Base-by-base conservation (phyloP, 1,140 invertebrate species). In the Aradophagus sp. region DNA sequence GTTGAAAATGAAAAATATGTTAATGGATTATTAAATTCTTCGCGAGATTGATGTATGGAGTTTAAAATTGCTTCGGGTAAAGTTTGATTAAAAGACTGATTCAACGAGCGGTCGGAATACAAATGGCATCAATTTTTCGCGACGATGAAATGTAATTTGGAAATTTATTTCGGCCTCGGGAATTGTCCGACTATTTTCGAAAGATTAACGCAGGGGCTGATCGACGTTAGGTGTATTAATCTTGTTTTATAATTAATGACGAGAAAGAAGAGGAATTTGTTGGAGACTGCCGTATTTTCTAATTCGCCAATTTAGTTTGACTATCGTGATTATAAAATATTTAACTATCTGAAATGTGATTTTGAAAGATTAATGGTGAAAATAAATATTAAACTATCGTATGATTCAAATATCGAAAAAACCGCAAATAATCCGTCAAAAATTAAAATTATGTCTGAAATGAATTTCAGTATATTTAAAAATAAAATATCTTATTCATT, bases 11-110 rank as follows among this genome's bases (percentile, higher is more conserved):
- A 35, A 52, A 59, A 44, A 62, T 44, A 53, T 62, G 23, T 65
- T 65, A 65, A 65, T 53, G 29, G 19, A 35, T 35, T 52, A 50
- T 52, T 45, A 52, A 45, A 62, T 20, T 39, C 47, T 14, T 36
- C 29, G 52, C 47, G 39, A 29, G 47, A 44, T 44, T 62, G 58
- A 62, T 52, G 7, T 17, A 50, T 36, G 12, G 31, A 32, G 14
- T 14, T 44, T 5, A 15, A 31, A 29, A 13, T 36, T 44, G 56
- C 31, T 17, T 45, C 12, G 36, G 27, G 26, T 34, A 17, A 27
- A 36, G 19, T 42, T 50, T 50, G 44, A 61, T 50, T 47, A 42
- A 61, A 50, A 42, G 7, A 20, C 17, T 23, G 7, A 56, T 34
- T 42, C 31, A 56, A 31, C 41, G 41, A 39, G 27, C 20, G 45